phyloP scores from a whole-genome alignment of 2,888 invertebrate genomes.

The Xestia c-nigrum region DNA sequence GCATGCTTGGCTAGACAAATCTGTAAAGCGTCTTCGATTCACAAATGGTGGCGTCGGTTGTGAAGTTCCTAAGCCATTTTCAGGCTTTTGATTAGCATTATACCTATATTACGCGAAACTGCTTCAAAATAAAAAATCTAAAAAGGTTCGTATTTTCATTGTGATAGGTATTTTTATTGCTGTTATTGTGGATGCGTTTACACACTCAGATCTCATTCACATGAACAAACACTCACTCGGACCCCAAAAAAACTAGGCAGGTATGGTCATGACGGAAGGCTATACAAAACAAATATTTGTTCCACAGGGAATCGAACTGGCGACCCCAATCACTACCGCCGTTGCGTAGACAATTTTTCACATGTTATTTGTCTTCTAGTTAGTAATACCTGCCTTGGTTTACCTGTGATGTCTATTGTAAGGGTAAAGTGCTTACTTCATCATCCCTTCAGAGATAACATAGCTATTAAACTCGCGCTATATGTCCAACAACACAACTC shows the following conservation, averaged over 20 bases:
- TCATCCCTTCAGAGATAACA: neutral
- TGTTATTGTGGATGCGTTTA: conserved; percentile 1
- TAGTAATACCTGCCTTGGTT: neutral
- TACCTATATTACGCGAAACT: neutral
- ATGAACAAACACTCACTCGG: neutral
- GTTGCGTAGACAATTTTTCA: neutral
- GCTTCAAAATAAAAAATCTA: neutral
- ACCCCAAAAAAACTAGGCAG: neutral
- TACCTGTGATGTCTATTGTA: neutral
- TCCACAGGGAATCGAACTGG: neutral
- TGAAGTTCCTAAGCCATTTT: neutral
- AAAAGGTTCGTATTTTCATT: neutral
- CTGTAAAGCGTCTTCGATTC: neutral
- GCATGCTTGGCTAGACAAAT: neutral
- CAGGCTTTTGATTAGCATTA: neutral
- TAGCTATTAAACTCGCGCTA: neutral
- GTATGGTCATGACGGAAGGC: neutral
- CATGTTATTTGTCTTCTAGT: neutral
- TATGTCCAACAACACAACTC: neutral
- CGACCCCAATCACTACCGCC: conserved; percentile 7
- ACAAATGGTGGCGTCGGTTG: neutral
- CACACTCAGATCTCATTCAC: conserved; percentile 4
- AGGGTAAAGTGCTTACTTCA: too few species aligned
- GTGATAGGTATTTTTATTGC: neutral
- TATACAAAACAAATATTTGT: conserved; percentile 15